These are phyloP conservation scores for Petrocephalus microphthalmus DNA, from an alignment of 2,113 vertebrate species.

Conservation along the genomic window DNA sequence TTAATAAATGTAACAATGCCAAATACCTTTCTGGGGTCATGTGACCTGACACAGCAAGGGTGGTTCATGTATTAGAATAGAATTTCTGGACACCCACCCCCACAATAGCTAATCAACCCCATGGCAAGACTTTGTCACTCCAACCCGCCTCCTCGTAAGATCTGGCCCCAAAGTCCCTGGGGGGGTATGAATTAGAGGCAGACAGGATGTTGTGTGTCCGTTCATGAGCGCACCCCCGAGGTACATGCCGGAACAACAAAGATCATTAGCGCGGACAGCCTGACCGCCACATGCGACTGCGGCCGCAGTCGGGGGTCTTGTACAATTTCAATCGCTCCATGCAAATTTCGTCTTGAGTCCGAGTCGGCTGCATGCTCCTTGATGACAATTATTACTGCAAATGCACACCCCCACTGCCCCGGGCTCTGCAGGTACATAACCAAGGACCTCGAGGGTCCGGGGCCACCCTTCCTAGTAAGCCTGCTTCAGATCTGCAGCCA, in stretches of 20 bases:
- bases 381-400: neutral
- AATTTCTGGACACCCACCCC: neutral
- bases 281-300: neutral
- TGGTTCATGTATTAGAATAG: neutral
- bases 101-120: neutral
- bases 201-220: neutral
- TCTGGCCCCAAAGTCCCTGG: neutral
- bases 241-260: neutral
- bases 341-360: neutral
- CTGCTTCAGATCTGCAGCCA: neutral
- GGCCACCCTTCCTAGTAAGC: neutral
- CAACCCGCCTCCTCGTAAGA: neutral
- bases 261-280: neutral
- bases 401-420: neutral
- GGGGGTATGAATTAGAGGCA: conserved; percentile 6
- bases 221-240: neutral
- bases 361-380: neutral
- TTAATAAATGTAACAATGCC: neutral
- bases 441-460: neutral
- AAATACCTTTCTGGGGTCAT: neutral
- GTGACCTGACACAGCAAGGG: neutral
- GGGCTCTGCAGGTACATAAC: neutral
- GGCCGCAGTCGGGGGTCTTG: neutral
- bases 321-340: neutral
- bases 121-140: neutral